Evolutionary conservation across 64 coral and sea anemone genomes (phyloP), one percentile per base, ranked within the genome.

Genomic region (Stylophora pistillata): DNA sequence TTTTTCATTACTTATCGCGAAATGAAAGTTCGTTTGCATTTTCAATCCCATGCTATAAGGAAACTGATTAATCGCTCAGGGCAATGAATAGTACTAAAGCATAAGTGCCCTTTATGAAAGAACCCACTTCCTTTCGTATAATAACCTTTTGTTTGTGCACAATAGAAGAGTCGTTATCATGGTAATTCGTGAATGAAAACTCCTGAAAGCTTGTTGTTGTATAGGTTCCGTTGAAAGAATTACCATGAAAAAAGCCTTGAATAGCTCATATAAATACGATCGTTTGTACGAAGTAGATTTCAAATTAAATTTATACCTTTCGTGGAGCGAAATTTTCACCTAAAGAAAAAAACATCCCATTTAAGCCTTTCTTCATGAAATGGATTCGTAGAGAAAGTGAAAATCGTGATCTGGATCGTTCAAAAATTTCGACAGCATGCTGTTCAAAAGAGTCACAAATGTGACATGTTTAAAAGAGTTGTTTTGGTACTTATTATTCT

Each of bases 91-190:
- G 93, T 73, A 89, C 86, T 77, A 25, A 60, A 76, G 82, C 93
- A 93, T 96, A 96, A 97, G 89, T 93, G 87, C 81, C 88, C 91
- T 97, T 97, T 93, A 93, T 97, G 95, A 97, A 97, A 84, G 76
- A 80, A 25, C 74, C 76, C 56, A 90, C 91, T 93, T 96, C 95
- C 95, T 81, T 90, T 93, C 47, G 58, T 81, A 86, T 96, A 96
- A 93, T 96, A 93, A 97, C 93, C 95, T 88, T 97, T 97, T 97
- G 95, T 97, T 97, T 90, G 92, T 58, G 59, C 86, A 97, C 95
- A 97, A 93, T 97, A 71, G 78, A 72, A 54, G 81, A 52, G 91
- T 90, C 87, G 95, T 97, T 97, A 97, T 89, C 87, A 90, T 93
- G 72, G 89, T 97, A 90, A 92, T 97, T 47, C 95, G 2, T 97